Conservation (phyloP, 2,797 vertebrate species). For the Sebastes cheni region DNA sequence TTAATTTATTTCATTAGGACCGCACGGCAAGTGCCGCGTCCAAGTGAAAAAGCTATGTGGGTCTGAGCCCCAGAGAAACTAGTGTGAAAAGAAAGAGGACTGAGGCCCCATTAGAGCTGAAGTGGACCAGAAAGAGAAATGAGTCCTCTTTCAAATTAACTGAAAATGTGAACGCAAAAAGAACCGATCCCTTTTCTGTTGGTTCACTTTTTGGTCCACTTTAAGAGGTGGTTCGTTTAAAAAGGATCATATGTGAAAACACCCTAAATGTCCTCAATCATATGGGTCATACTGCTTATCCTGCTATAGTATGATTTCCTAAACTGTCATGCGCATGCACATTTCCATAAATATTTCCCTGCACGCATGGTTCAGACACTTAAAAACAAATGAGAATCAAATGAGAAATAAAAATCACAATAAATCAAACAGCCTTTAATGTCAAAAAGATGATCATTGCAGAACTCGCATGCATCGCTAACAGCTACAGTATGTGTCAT, state of each 20-base stretch:
- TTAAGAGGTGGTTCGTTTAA: background rate
- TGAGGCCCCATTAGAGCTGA: too few species aligned
- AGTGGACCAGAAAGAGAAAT: too few species aligned
- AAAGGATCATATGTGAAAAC: background rate
- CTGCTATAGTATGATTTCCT: background rate
- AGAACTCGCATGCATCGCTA: background rate
- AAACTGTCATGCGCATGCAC: background rate
- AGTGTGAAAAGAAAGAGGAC: too few species aligned
- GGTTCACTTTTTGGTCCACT: background rate
- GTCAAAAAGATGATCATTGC: background rate
- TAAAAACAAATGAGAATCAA: background rate
- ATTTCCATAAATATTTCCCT: background rate
- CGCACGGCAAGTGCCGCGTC: background rate
- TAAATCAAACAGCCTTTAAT: background rate
- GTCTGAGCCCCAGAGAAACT: too few species aligned
- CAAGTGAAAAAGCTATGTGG: background rate
- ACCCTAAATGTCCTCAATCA: background rate
- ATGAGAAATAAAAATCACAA: background rate
- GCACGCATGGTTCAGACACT: background rate
- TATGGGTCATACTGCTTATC: background rate
- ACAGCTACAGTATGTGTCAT: constrained; percentile 11
- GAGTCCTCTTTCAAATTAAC: background rate
- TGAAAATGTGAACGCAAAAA: background rate
- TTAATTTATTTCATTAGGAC: background rate
- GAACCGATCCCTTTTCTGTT: background rate